Evolutionary conservation across 2,888 invertebrate species (phyloP).

Genomic region (Pseudolycoriella hygida): DNA sequence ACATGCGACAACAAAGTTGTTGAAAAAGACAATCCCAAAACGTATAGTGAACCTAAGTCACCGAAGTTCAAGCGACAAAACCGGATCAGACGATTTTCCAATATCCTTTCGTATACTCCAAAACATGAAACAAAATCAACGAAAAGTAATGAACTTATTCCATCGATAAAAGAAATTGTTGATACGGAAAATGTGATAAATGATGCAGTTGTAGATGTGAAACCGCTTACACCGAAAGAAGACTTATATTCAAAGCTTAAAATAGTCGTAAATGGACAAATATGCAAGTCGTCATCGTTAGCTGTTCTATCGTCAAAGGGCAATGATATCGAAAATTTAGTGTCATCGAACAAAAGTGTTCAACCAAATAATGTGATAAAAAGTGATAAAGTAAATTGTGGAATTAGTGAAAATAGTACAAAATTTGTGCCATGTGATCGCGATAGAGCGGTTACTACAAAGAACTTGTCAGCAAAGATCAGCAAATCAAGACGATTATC

Average conservation of each 20-base stretch:
- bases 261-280: constrained; percentile 13
- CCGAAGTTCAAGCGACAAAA: constrained; percentile 15
- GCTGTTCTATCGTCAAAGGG: constrained; percentile 21
- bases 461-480: constrained; percentile 12
- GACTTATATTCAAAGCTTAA: constrained; percentile 26
- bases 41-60: constrained; percentile 7
- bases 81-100: constrained; percentile 27
- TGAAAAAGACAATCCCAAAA: not conserved
- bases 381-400: not conserved
- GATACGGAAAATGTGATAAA: not conserved
- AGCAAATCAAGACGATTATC: constrained; percentile 30
- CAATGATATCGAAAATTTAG: constrained; percentile 13
- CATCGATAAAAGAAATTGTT: not conserved
- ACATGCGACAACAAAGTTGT: not conserved
- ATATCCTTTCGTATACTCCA: constrained; percentile 23
- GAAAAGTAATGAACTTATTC: not conserved
- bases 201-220: constrained; percentile 13
- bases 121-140: not conserved
- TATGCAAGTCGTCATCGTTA: constrained; percentile 25
- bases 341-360: not conserved
- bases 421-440: not conserved
- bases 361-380: not conserved
- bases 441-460: not conserved
- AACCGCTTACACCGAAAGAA: constrained; percentile 17
- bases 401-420: not conserved